Conservation (phyloP, 1,140 invertebrate species). For the Drosophila yakuba region DNA sequence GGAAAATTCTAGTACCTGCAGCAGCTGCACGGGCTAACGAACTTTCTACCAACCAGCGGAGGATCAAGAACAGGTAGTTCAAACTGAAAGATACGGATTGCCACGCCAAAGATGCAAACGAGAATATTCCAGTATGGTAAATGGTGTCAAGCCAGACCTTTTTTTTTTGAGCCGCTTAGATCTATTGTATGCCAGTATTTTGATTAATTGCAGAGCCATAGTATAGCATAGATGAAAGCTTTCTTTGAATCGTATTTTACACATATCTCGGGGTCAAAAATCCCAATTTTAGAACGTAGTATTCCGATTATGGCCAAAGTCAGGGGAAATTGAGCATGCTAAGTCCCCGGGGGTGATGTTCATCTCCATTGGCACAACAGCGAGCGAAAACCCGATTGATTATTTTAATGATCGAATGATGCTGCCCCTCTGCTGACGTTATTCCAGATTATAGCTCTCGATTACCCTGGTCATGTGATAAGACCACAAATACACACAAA, state of each 20-base stretch:
- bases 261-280: neutral
- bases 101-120: conserved; percentile 13
- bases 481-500: neutral
- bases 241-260: neutral
- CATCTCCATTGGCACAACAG: conserved; percentile 19
- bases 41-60: conserved; percentile 34
- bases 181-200: neutral
- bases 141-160: neutral
- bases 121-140: neutral
- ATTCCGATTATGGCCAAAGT: conserved; percentile 9
- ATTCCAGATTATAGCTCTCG: conserved; percentile 34
- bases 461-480: conserved; percentile 43
- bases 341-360: conserved; percentile 33
- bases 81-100: neutral
- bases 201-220: neutral
- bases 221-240: neutral
- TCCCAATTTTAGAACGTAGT: neutral
- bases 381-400: conserved; percentile 22
- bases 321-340: conserved; percentile 32
- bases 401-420: conserved; percentile 42
- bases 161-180: neutral
- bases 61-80: conserved; percentile 25
- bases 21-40: conserved; percentile 29
- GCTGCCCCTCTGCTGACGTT: conserved; percentile 39
- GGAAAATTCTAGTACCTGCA: conserved; percentile 25